phyloP scores from a whole-genome alignment of 2,797 vertebrate genomes.

The Argentina silus region DNA sequence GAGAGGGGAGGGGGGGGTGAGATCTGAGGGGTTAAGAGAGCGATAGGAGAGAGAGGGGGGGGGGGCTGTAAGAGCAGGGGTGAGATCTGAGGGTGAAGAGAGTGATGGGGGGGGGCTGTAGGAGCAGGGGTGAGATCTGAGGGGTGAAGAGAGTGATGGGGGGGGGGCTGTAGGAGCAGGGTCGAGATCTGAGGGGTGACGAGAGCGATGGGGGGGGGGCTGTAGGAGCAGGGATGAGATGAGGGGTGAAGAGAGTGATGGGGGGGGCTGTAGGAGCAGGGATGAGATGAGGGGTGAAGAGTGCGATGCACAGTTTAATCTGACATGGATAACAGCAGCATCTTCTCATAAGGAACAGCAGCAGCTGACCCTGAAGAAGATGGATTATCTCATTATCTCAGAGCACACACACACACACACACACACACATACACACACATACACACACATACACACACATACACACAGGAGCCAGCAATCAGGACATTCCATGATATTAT shows the following conservation, averaged over 20 bases:
- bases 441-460: neutral
- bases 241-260: neutral
- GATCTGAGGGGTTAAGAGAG: neutral
- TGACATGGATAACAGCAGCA: constrained; percentile 33
- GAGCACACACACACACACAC: neutral
- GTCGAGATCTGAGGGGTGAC: neutral
- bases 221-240: neutral
- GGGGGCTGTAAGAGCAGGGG: neutral
- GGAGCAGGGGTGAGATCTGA: neutral
- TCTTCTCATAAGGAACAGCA: constrained; percentile 1
- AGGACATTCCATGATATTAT: constrained; percentile 1
- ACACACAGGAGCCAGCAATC: neutral
- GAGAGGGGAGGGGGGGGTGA: neutral
- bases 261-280: neutral
- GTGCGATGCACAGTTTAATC: neutral
- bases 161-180: neutral
- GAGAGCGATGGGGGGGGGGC: neutral
- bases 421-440: neutral
- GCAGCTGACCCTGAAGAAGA: constrained; percentile 20
- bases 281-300: neutral
- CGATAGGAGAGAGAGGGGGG: neutral
- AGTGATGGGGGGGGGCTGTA: neutral
- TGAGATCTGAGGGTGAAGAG: neutral
- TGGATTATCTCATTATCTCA: constrained; percentile 7
- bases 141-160: neutral